These are phyloP conservation scores for Poecilia gillii DNA, from an alignment of 2,797 vertebrate genomes.

Conservation along the genomic window DNA sequence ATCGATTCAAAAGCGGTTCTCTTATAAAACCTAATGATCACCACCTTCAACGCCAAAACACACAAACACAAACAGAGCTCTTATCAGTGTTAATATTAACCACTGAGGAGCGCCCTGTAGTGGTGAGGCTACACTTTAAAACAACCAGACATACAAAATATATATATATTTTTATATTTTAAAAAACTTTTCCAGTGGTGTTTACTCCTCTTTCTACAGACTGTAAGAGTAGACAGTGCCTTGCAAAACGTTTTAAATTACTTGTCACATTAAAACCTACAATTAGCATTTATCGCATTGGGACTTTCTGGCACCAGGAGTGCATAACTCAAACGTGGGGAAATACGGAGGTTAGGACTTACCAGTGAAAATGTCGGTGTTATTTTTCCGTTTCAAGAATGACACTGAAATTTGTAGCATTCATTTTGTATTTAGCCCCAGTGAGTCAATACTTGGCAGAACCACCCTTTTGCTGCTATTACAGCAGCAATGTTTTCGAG, in stretches of 20 bases:
- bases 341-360: too few relatives aligned
- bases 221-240: neutral
- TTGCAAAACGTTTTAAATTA: neutral
- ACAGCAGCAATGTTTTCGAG: neutral
- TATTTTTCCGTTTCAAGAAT: neutral
- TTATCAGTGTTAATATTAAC: constrained; percentile 66
- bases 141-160: constrained; percentile 16
- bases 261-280: neutral
- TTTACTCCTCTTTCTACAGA: neutral
- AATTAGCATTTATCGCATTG: neutral
- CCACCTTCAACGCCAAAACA: neutral
- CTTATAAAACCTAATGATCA: constrained; percentile 11
- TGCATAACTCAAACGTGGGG: neutral
- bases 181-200: constrained; percentile 1
- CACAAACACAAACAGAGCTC: neutral
- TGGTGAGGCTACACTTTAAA: constrained; percentile 1
- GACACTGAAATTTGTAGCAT: neutral
- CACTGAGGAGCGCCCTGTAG: constrained; percentile 17
- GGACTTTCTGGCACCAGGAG: neutral
- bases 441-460: neutral
- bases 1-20: neutral
- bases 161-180: neutral
- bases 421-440: neutral
- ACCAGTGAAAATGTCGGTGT: too few relatives aligned
- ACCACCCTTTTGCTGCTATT: neutral